phyloP scores from a whole-genome alignment of 2,888 invertebrate species.

The Meiosimyza platycephala region DNA sequence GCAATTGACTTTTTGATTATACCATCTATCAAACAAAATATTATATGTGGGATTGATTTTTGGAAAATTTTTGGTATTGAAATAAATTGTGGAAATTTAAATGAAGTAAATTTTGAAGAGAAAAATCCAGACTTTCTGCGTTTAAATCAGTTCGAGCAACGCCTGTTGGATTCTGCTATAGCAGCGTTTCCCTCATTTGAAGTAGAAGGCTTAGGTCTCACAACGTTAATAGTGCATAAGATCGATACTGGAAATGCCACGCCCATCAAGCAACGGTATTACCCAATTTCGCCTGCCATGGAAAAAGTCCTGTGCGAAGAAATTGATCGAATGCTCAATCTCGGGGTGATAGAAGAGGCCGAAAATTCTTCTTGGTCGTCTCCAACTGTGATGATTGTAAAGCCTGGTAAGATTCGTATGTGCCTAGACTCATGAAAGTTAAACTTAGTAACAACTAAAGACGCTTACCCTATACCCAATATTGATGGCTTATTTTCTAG shows the following conservation, averaged over 20 bases:
- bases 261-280: too few relatives aligned
- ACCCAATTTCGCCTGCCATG: too few relatives aligned
- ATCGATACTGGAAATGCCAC: slow-evolving; percentile 1
- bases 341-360: slow-evolving; percentile 3
- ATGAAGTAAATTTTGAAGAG: not conserved
- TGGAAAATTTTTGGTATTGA: slow-evolving; percentile 4
- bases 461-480: slow-evolving; percentile 21
- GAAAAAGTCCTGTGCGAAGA: too few relatives aligned
- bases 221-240: not conserved
- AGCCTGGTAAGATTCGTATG: slow-evolving; percentile 2
- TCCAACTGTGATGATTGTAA: too few relatives aligned
- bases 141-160: not conserved
- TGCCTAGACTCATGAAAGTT: slow-evolving; percentile 13
- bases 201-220: not conserved
- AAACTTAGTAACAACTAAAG: slow-evolving; percentile 14
- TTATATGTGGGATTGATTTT: slow-evolving; percentile 18
- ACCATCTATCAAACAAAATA: not conserved
- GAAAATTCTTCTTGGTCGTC: not conserved
- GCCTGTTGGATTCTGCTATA: not conserved
- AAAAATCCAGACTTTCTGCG: not conserved
- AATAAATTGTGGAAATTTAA: not conserved
- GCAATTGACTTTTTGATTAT: slow-evolving; percentile 3
- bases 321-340: not conserved
- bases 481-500: slow-evolving; percentile 27
- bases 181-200: slow-evolving; percentile 13